Evolutionary conservation across 2,797 vertebrate genomes (phyloP), one percentile per base, ranked within the genome.

Genomic region (Chaetodon trifasciatus): DNA sequence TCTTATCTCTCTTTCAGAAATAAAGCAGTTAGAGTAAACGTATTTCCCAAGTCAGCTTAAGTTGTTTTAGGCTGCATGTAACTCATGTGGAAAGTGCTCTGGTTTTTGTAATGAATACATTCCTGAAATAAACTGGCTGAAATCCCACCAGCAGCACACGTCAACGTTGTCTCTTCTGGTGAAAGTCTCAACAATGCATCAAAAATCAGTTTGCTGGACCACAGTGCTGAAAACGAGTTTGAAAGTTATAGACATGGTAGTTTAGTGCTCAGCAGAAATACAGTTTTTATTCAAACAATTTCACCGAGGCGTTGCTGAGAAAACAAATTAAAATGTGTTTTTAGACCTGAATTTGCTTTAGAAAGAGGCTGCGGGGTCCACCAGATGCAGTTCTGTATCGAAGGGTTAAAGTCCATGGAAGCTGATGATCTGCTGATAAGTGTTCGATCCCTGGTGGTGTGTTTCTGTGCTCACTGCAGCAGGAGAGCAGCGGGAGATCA

Each of bases 391-490:
- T 5, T 70, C 66, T 40, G 68, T 42, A 23, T 53, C 2, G 50
- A 44, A 6, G 70, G 70, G 79, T 85, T 77, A 85, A 82, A 76
- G 86, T 78, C 56, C 65, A 52, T 4, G 72, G 55, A 78, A 65
- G 78, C 77, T 69, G 84, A 70, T 84, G 78, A 90, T 88, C 85
- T 84, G 82, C 58, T 74, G 80, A 85, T 78, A 84, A 75, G 44
- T 17, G 49, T 78, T 84, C 19, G 40, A 80, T 92, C 82, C 82
- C 69, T 42, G 76, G 66, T 82, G 86, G 65, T 79, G 78, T 73
- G 74, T 81, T 74, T 76, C 19, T 74, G 69, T 86, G 78, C 87
- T 89, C 79, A 74, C 83, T 69, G 79, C 74, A 81, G 81, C 35
- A 60, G 57, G 28, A 78, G 74, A 63, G 39, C 79, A 78, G 78